phyloP scores from a whole-genome alignment of 2,888 invertebrate genomes.

The Drosophila buzzatii region DNA sequence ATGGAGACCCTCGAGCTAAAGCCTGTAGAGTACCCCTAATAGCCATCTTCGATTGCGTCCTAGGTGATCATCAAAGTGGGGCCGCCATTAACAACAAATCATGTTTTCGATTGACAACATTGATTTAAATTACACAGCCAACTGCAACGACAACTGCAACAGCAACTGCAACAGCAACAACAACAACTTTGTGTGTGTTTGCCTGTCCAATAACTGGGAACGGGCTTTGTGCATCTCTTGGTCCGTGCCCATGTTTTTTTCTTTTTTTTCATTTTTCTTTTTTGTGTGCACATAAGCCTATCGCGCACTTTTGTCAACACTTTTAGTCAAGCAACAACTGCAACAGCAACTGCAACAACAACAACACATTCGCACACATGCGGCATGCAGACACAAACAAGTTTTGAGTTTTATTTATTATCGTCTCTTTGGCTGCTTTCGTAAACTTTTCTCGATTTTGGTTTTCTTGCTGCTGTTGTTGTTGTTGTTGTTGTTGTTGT shows the following conservation, averaged over 20 bases:
- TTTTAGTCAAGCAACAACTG: constrained; percentile 69
- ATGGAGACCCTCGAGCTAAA: constrained; percentile 15
- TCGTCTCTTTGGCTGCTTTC: constrained; percentile 55
- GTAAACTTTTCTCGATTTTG: constrained; percentile 56
- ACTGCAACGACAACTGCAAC: constrained; percentile 60
- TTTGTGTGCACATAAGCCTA: constrained; percentile 68
- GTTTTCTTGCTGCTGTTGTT: constrained; percentile 23
- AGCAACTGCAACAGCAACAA: constrained; percentile 31
- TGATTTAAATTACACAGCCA: constrained; percentile 83
- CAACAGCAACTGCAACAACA: constrained; percentile 17
- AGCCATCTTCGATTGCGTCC: constrained; percentile 37
- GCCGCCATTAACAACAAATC: constrained; percentile 81
- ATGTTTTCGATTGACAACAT: constrained; percentile 84
- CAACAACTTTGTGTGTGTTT: constrained; percentile 38
- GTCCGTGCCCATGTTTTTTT: constrained; percentile 39
- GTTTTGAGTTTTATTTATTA: constrained; percentile 71
- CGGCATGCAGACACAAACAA: constrained; percentile 65
- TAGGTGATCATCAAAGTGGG: constrained; percentile 70
- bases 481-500: constrained; percentile 9
- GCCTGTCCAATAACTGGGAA: constrained; percentile 32
- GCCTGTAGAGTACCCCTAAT: constrained; percentile 25
- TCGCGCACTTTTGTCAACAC: constrained; percentile 82
- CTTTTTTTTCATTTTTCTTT: neutral
- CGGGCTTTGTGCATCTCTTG: constrained; percentile 51
- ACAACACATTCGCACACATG: constrained; percentile 57